Conservation (phyloP, 2,113 vertebrate species). For the Equus quagga region DNA sequence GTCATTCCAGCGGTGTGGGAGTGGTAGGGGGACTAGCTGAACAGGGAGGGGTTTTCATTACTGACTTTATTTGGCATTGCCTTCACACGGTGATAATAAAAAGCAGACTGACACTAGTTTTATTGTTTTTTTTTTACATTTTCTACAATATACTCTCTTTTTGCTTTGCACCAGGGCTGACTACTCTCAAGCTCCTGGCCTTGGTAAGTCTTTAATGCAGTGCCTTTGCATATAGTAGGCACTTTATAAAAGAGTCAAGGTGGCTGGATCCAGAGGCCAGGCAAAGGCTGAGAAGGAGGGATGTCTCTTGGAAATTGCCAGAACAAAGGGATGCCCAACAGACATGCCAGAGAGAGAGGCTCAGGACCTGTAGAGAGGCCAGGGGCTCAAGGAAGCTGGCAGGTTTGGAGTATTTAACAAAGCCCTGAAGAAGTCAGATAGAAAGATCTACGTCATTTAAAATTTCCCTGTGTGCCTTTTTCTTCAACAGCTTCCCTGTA, state of each 20-base stretch:
- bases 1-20: neutral
- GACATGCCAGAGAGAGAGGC: neutral
- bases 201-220: neutral
- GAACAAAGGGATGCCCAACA: neutral
- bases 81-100: neutral
- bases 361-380: accelerated
- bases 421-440: neutral
- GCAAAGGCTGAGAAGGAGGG: neutral
- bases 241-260: neutral
- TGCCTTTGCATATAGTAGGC: neutral
- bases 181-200: too few relatives aligned
- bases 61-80: neutral
- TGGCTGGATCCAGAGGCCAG: neutral
- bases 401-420: neutral
- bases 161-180: neutral
- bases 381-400: neutral
- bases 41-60: neutral
- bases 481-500: neutral
- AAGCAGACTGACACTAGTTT: neutral
- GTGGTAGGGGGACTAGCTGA: neutral
- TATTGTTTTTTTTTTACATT: neutral
- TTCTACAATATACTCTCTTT: neutral
- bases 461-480: neutral
- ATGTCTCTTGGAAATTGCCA: neutral
- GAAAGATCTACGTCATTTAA: neutral